These are phyloP conservation scores for Cyclophora punctaria DNA, from an alignment of 2,888 invertebrate genomes.

Conservation along the genomic window DNA sequence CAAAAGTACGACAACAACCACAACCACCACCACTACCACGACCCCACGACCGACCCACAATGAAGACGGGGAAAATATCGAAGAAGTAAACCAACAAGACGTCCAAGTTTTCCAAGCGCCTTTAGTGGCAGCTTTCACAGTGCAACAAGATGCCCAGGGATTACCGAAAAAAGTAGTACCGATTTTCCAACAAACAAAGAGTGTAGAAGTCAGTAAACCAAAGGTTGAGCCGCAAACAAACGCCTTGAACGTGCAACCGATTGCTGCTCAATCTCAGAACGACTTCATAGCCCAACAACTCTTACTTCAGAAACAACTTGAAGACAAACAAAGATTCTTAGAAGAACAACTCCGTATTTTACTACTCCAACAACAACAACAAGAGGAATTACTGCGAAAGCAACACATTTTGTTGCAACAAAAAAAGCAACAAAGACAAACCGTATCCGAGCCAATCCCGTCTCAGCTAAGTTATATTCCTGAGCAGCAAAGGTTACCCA, in stretches of 20 bases:
- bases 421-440: slow-evolving; percentile 48
- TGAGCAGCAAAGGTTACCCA: slow-evolving; percentile 48
- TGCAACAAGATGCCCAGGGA: slow-evolving; percentile 87
- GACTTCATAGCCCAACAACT: slow-evolving; percentile 56
- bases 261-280: slow-evolving; percentile 24
- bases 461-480: slow-evolving; percentile 19
- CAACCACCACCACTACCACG: slow-evolving; percentile 74
- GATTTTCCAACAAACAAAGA: slow-evolving; percentile 72
- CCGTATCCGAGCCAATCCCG: slow-evolving; percentile 30
- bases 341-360: slow-evolving; percentile 81
- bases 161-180: slow-evolving; percentile 87
- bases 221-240: slow-evolving; percentile 27
- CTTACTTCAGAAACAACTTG: slow-evolving; percentile 64
- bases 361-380: slow-evolving; percentile 80
- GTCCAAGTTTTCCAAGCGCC: slow-evolving; percentile 89
- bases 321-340: slow-evolving; percentile 79
- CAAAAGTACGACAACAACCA: slow-evolving; percentile 54
- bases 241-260: slow-evolving; percentile 25
- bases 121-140: slow-evolving; percentile 88
- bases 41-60: slow-evolving; percentile 81
- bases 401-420: slow-evolving; percentile 76
- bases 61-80: slow-evolving; percentile 79
- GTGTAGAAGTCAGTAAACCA: slow-evolving; percentile 29
- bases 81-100: slow-evolving; percentile 79
- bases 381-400: slow-evolving; percentile 79